These are phyloP conservation scores for Chaetops frenatus DNA, from an alignment of 2,113 vertebrate genomes.

Conservation along the genomic window DNA sequence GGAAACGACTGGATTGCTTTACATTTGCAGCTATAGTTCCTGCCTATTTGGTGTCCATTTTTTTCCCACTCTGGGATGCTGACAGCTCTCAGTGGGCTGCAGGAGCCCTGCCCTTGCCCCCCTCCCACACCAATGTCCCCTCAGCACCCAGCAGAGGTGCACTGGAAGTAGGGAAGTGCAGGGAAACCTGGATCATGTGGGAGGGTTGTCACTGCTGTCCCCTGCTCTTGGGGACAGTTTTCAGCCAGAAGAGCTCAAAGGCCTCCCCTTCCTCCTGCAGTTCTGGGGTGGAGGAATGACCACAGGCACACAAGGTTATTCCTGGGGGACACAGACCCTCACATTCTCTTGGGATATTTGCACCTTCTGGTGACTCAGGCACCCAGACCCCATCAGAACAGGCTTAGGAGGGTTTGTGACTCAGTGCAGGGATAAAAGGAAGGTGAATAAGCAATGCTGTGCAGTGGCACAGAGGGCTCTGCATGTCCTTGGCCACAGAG, in stretches of 20 bases:
- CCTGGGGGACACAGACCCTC: neutral
- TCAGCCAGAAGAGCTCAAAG: neutral
- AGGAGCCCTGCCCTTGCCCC: neutral
- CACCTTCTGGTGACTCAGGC: neutral
- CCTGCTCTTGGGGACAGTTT: neutral
- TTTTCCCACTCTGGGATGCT: neutral
- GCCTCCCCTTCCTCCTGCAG: neutral
- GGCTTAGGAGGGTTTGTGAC: neutral
- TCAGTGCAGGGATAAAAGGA: neutral
- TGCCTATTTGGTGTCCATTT: neutral
- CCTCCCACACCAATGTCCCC: neutral
- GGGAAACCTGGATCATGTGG: neutral
- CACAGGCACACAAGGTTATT: neutral
- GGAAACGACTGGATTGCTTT: conserved; percentile 17
- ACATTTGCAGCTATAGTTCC: neutral
- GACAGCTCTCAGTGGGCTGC: neutral
- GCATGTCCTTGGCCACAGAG: neutral
- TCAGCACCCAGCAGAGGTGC: neutral
- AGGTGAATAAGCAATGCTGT: neutral
- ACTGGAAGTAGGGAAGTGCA: neutral
- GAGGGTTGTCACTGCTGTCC: neutral
- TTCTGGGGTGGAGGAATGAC: neutral
- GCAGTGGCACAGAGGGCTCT: neutral
- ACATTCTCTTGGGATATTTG: neutral
- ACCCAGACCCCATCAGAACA: neutral